Percentiles rank a stretch among this genome's conserved stretches.
Conservation (phyloP, 2,113 vertebrate species). For the Argyrosomus japonicus region DNA sequence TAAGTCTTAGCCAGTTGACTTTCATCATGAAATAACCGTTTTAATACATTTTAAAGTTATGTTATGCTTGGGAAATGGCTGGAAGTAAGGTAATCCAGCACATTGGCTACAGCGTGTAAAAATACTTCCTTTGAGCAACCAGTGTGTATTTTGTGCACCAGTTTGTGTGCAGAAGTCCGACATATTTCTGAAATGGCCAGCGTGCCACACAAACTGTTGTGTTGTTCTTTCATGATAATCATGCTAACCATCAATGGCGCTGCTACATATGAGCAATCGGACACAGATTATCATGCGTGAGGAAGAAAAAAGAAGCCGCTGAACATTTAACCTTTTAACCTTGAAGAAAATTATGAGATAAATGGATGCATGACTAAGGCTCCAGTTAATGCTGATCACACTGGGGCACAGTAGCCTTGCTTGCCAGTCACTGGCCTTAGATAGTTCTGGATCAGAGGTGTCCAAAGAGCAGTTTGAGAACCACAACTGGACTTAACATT, state of each 20-base stretch:
- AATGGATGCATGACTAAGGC: slow-evolving; percentile 10
- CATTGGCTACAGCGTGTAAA: neutral
- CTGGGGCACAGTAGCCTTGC: neutral
- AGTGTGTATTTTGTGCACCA: slow-evolving; percentile 3
- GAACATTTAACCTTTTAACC: slow-evolving; percentile 38
- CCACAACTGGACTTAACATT: neutral
- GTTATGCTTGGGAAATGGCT: neutral
- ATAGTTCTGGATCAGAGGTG: neutral
- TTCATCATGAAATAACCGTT: neutral
- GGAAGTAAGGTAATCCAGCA: neutral
- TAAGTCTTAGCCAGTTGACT: neutral
- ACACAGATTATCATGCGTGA: slow-evolving; percentile 46
- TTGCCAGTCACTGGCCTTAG: neutral
- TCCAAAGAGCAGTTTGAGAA: neutral
- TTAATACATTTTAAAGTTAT: too few species aligned
- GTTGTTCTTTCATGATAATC: slow-evolving; percentile 28
- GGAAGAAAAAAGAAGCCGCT: slow-evolving; percentile 48
- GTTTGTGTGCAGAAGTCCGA: slow-evolving; percentile 1
- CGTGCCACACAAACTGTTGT: slow-evolving; percentile 47
- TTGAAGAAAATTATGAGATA: slow-evolving; percentile 33
- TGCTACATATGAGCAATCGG: slow-evolving; percentile 42
- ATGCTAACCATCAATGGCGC: slow-evolving; percentile 39
- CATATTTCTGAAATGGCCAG: slow-evolving; percentile 13
- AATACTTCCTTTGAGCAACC: neutral
- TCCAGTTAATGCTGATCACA: slow-evolving; percentile 4